These are phyloP conservation scores for Sarcoramphus papa DNA, from an alignment of 2,797 vertebrate species.

Conservation along the genomic window DNA sequence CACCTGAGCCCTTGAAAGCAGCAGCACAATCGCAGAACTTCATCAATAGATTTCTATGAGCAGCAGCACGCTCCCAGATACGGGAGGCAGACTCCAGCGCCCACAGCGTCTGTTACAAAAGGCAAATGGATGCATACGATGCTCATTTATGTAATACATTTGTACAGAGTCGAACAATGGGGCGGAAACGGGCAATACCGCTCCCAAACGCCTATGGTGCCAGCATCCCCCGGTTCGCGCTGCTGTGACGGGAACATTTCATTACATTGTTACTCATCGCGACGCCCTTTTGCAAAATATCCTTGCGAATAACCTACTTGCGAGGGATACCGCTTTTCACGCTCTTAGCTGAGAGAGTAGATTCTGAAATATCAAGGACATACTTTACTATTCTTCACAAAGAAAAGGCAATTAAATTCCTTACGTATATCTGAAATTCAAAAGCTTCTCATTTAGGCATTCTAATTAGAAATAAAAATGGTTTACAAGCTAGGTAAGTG, in stretches of 20 bases:
- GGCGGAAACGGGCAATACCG: not conserved
- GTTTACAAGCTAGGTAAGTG: not conserved
- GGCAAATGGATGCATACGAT: fast-evolving
- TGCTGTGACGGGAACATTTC: not conserved
- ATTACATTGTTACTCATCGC: not conserved
- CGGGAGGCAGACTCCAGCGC: not conserved
- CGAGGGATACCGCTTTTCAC: not conserved
- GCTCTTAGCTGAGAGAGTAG: not conserved
- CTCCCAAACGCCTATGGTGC: not conserved
- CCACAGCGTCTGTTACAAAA: not conserved
- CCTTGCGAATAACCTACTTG: not conserved
- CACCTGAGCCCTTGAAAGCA: not conserved
- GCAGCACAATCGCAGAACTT: not conserved
- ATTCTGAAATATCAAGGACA: not conserved
- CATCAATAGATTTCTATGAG: not conserved
- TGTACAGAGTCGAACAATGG: not conserved
- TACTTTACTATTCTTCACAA: not conserved
- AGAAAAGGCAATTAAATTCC: not conserved
- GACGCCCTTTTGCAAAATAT: not conserved
- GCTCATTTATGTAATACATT: not conserved
- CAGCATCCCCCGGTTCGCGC: not conserved
- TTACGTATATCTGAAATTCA: not conserved
- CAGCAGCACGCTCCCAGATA: not conserved
- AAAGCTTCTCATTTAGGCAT: not conserved
- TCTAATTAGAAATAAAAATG: not conserved